Percentiles rank a stretch among this genome's conserved stretches.
phyloP scores from a whole-genome alignment of 2,113 vertebrate species.

The Otis tarda region DNA sequence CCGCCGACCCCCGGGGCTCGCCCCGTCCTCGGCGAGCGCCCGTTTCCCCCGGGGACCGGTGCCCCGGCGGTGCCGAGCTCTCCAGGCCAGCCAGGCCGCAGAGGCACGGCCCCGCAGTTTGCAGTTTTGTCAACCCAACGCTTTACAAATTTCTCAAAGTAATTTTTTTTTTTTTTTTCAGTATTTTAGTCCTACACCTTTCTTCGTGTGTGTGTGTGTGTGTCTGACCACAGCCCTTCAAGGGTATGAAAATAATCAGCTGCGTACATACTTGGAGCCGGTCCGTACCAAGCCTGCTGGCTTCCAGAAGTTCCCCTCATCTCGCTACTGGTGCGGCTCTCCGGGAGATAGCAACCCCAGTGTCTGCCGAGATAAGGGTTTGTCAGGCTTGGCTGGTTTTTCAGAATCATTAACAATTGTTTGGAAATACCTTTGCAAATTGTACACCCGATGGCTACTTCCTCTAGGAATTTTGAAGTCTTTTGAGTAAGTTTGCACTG shows the following conservation, averaged over 20 bases:
- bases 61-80: neutral
- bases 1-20: fast-evolving
- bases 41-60: too few species aligned
- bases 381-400: neutral
- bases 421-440: neutral
- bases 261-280: neutral
- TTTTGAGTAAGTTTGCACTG: fast-evolving
- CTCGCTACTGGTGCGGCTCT: neutral
- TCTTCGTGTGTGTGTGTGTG: fast-evolving
- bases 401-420: neutral
- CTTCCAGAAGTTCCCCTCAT: neutral
- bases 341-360: neutral
- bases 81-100: neutral
- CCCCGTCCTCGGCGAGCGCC: fast-evolving
- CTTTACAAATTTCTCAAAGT: neutral
- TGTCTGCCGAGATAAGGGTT: neutral
- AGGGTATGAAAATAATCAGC: conserved; percentile 17
- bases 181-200: neutral
- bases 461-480: neutral
- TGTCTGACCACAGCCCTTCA: neutral
- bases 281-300: neutral
- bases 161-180: neutral
- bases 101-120: neutral
- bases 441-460: neutral
- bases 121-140: neutral